A percentile compares a stretch with the other conserved stretches of the same genome.
Conservation (phyloP, 2,888 invertebrate species). For the Tribolium freemani region DNA sequence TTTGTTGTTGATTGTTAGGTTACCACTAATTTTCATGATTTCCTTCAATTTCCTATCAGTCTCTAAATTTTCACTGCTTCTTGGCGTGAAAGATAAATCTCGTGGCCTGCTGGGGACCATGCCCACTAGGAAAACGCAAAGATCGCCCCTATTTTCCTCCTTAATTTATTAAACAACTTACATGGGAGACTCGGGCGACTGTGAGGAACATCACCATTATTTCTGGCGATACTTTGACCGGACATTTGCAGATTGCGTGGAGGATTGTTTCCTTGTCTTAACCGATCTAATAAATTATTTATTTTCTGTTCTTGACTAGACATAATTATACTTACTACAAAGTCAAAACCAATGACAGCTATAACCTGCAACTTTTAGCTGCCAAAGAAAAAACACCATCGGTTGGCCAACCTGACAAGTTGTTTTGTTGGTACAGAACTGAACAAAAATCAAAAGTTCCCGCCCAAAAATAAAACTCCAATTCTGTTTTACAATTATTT, state of each 20-base stretch:
- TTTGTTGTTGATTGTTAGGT: constrained; percentile 84
- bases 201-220: constrained; percentile 34
- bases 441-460: not conserved
- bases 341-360: constrained; percentile 43
- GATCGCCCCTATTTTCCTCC: not conserved
- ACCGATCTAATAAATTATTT: constrained; percentile 84
- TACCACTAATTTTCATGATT: constrained; percentile 94
- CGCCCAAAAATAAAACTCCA: not conserved
- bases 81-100: constrained; percentile 75
- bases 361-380: constrained; percentile 49
- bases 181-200: constrained; percentile 31
- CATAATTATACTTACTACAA: constrained; percentile 66
- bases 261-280: constrained; percentile 74
- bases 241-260: constrained; percentile 56
- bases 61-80: constrained; percentile 72
- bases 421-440: too few species aligned
- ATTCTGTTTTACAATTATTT: not conserved
- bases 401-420: not conserved
- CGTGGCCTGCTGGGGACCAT: constrained; percentile 61
- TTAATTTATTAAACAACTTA: constrained; percentile 16
- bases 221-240: constrained; percentile 58
- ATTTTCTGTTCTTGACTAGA: constrained; percentile 85
- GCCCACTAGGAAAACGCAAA: constrained; percentile 15
- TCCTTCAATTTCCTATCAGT: constrained; percentile 89
- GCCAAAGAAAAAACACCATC: constrained; percentile 50